Evolutionary conservation across 2,888 invertebrate genomes (phyloP).

Genomic region (Hypomecis punctinalis): DNA sequence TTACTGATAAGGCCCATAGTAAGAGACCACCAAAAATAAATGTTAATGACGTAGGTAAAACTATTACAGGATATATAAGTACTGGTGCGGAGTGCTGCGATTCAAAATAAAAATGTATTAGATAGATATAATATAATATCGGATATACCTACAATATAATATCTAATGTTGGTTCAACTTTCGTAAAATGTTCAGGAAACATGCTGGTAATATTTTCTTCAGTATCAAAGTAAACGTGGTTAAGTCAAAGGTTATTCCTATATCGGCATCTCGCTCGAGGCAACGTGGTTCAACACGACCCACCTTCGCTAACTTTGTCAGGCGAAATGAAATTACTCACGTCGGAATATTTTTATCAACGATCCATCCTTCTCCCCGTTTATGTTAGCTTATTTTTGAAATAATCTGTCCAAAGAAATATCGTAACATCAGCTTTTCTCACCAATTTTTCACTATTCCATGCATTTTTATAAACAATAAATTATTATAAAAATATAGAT

Average conservation of each 20-base stretch:
- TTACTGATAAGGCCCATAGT: no score
- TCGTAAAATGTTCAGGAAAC: not conserved
- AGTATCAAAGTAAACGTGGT: conserved; percentile 18
- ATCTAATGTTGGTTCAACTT: not conserved
- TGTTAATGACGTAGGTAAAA: no score
- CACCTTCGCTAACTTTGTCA: conserved; percentile 57
- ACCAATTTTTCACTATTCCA: no score
- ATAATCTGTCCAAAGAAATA: not conserved
- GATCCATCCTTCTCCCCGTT: conserved; percentile 16
- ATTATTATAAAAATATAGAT: no score
- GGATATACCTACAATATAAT: no score
- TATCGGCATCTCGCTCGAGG: conserved; percentile 37
- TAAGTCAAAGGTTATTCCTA: conserved; percentile 35
- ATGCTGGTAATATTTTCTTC: conserved; percentile 8
- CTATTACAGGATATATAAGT: no score
- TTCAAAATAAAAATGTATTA: no score
- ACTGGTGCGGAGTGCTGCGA: no score
- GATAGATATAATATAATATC: no score
- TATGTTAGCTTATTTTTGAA: not conserved
- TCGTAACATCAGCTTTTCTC: no score
- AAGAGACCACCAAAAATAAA: no score
- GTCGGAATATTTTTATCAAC: conserved; percentile 41
- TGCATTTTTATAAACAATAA: no score
- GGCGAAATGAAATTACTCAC: conserved; percentile 60
- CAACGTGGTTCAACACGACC: conserved; percentile 35